Percentiles rank a stretch among this genome's conserved stretches.
phyloP scores from a whole-genome alignment of 2,888 invertebrate species.

The Euspilapteryx auroguttella region DNA sequence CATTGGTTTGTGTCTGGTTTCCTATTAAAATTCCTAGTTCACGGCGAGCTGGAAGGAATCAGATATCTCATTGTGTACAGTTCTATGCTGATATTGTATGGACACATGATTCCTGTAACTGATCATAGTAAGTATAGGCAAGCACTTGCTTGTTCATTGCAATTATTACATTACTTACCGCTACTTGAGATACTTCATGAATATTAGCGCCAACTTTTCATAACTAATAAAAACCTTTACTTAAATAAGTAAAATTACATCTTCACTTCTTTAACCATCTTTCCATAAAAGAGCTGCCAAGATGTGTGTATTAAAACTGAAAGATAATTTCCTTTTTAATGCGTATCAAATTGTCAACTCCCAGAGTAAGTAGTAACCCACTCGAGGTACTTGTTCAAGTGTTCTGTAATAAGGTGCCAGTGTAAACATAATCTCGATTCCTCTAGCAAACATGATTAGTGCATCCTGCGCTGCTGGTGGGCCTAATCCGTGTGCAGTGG shows the following conservation, averaged over 20 bases:
- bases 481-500: slow-evolving; percentile 28
- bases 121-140: slow-evolving; percentile 26
- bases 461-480: slow-evolving; percentile 53
- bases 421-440: slow-evolving; percentile 23
- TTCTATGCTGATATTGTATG: background rate
- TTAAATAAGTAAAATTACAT: too few relatives aligned
- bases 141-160: slow-evolving; percentile 10
- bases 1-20: slow-evolving; percentile 42
- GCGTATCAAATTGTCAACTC: too few relatives aligned
- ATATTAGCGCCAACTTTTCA: too few relatives aligned
- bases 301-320: too few relatives aligned
- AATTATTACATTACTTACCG: too few relatives aligned
- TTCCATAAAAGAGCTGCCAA: too few relatives aligned
- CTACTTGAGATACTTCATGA: too few relatives aligned
- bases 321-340: too few relatives aligned
- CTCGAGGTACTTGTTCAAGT: slow-evolving; percentile 2
- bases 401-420: slow-evolving; percentile 23
- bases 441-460: slow-evolving; percentile 43
- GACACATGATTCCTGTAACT: slow-evolving; percentile 24
- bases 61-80: slow-evolving; percentile 54
- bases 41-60: slow-evolving; percentile 37
- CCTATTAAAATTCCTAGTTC: slow-evolving; percentile 47
- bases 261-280: too few relatives aligned
- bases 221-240: too few relatives aligned
- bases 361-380: too few relatives aligned